These are phyloP conservation scores for Yponomeuta malinellus DNA, from an alignment of 2,888 invertebrate genomes.

Conservation along the genomic window DNA sequence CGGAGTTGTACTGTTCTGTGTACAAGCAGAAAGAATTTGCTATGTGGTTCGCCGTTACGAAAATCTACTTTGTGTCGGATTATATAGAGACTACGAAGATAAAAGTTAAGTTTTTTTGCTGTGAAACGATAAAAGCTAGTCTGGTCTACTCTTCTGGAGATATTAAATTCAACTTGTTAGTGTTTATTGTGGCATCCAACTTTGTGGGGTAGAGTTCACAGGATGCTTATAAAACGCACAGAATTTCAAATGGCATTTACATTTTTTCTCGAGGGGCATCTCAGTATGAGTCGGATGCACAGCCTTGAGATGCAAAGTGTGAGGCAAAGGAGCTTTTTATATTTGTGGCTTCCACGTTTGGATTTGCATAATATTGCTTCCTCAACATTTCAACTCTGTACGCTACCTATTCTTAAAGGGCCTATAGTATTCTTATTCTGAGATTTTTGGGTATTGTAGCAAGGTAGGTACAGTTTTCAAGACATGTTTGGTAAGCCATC, in stretches of 20 bases:
- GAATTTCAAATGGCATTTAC: conserved; percentile 71
- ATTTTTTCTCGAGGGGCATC: conserved; percentile 69
- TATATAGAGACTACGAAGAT: conserved; percentile 12
- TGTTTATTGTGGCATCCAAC: conserved; percentile 11
- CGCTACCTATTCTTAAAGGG: conserved; percentile 15
- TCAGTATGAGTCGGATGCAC: conserved; percentile 67
- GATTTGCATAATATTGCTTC: conserved; percentile 77
- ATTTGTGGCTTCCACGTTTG: conserved; percentile 66
- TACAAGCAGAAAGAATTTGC: conserved; percentile 2
- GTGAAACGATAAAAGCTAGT: conserved; percentile 9
- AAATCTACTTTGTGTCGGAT: conserved; percentile 11
- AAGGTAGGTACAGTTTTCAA: too few species aligned
- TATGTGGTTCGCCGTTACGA: conserved; percentile 8
- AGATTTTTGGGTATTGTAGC: too few species aligned
- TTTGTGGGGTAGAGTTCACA: conserved; percentile 17
- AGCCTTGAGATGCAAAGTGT: conserved; percentile 75
- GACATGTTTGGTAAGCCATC: too few species aligned
- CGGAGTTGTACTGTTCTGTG: not conserved
- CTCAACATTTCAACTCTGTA: conserved; percentile 51
- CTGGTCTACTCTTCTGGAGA: conserved; percentile 10
- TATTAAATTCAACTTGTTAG: conserved; percentile 17
- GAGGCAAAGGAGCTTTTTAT: conserved; percentile 68
- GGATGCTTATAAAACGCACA: conserved; percentile 57
- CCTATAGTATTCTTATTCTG: not conserved
- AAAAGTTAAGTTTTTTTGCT: conserved; percentile 14